Evolutionary conservation across 2,113 vertebrate species (phyloP).

Genomic region (Paramisgurnus dabryanus): DNA sequence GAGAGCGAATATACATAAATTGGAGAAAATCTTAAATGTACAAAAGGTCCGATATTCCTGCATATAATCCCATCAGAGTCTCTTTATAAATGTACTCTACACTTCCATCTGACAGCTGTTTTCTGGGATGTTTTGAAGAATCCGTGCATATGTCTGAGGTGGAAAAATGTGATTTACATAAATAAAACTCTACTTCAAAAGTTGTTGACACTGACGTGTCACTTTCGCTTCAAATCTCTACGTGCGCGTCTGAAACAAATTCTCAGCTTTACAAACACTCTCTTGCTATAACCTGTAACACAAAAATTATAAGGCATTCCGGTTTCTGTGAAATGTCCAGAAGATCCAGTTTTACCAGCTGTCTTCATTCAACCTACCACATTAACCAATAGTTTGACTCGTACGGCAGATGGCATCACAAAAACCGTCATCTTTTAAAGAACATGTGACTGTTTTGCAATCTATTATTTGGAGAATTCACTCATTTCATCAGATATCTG

Average conservation of each 20-base stretch:
- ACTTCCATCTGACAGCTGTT: background rate
- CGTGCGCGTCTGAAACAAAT: background rate
- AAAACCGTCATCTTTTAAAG: constrained; percentile 6
- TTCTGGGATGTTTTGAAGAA: constrained; percentile 2
- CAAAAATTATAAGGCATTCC: background rate
- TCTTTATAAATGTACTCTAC: background rate
- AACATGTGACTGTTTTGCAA: background rate
- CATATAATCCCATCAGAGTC: background rate
- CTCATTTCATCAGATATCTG: constrained; percentile 10
- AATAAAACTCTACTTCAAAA: background rate
- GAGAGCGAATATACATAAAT: too few relatives aligned
- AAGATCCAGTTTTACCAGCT: constrained; percentile 13
- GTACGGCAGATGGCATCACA: constrained; percentile 33
- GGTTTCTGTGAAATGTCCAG: constrained; percentile 5
- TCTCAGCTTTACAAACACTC: constrained; percentile 15
- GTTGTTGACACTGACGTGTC: background rate
- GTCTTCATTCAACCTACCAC: background rate
- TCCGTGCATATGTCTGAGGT: background rate
- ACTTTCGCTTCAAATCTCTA: background rate
- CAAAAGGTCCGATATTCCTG: too few relatives aligned
- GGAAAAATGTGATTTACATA: constrained; percentile 9
- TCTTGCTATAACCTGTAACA: constrained; percentile 10
- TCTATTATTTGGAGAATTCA: background rate
- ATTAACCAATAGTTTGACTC: background rate
- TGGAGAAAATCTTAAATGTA: too few relatives aligned